Base-by-base conservation (phyloP, 2,888 invertebrate species). In the Drosophila helvetica region DNA sequence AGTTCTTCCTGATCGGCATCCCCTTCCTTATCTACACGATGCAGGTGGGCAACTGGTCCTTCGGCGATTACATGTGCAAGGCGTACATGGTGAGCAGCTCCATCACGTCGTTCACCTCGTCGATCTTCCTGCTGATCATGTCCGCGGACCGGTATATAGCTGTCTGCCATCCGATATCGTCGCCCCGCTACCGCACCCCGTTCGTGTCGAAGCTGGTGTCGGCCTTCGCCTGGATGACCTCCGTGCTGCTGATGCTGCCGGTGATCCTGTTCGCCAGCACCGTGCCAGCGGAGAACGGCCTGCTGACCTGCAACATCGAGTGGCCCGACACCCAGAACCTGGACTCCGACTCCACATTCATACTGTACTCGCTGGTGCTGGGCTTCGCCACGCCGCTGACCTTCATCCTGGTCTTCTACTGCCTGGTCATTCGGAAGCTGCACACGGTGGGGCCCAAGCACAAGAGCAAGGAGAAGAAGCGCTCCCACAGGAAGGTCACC, bases 61-160 rank as follows among this genome's bases (percentile, higher is more conserved):
- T 98, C 88, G 98, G 98, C 2, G 94, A 95, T 61, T 94, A 96
- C 76, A 96, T 97, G 94, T 98, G 98, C 93, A 97, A 97, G 89
- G 95, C 95, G 0, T 98, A 97, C 92, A 96, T 98, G 96, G 97
- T 96, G 57, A 96, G 96, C 18, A 97, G 98, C 0, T 96, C 97
- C 68, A 96, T 98, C 79, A 98, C 98, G 85, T 98, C 98, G 92
- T 98, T 98, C 91, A 98, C 98, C 19, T 97, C 97, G 90, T 97
- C 97, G 75, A 96, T 98, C 80, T 96, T 98, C 88, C 93, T 98
- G 68, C 96, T 97, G 88, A 97, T 98, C 80, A 98, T 98, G 98
- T 96, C 96, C 78, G 98, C 97, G 1, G 98, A 98, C 92, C 94
- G 98, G 15, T 98, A 98, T 91, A 95, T 98, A 50, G 98, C 98